Percentiles rank a stretch among this genome's conserved stretches.
Conservation (phyloP, 2,113 vertebrate genomes). For the Hippocampus guttulatus region DNA sequence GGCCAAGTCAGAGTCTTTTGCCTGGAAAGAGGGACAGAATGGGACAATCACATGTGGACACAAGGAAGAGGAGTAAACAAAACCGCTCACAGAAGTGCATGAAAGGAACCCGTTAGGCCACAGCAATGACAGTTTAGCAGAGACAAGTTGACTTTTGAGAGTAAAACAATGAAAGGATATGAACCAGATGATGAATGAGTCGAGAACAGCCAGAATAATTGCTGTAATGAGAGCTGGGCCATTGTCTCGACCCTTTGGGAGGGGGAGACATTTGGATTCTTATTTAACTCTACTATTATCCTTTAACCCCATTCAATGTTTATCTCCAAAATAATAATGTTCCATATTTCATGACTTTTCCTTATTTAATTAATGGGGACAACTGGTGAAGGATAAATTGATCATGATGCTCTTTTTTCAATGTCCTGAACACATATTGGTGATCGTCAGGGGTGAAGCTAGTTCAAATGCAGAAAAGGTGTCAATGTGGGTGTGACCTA, state of each 20-base stretch:
- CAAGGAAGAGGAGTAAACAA: slow-evolving; percentile 24
- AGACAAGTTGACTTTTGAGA: neutral
- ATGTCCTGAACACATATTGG: too few relatives aligned
- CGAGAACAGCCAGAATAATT: slow-evolving; percentile 77
- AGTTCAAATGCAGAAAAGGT: too few relatives aligned
- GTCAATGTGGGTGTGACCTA: too few relatives aligned
- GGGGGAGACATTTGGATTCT: slow-evolving; percentile 21
- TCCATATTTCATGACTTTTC: too few relatives aligned
- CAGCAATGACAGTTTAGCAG: neutral
- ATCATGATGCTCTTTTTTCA: too few relatives aligned
- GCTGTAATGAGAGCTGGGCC: slow-evolving; percentile 71
- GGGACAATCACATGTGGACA: slow-evolving; percentile 24
- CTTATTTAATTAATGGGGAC: too few relatives aligned
- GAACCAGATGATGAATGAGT: slow-evolving; percentile 80
- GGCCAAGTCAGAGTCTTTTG: slow-evolving; percentile 81
- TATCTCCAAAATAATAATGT: too few relatives aligned
- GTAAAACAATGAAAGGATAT: slow-evolving; percentile 78
- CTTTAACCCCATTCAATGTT: too few relatives aligned
- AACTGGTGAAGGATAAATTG: too few relatives aligned
- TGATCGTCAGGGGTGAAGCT: too few relatives aligned
- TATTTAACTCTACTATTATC: too few relatives aligned
- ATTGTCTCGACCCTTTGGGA: slow-evolving; percentile 71
- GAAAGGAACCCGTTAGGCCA: slow-evolving; percentile 5
- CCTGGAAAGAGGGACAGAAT: slow-evolving; percentile 60
- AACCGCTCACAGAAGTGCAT: slow-evolving; percentile 30